Evolutionary conservation across 2,888 invertebrate species (phyloP), one percentile per base, ranked within the genome.

Genomic region (Gymnocheta viridis): DNA sequence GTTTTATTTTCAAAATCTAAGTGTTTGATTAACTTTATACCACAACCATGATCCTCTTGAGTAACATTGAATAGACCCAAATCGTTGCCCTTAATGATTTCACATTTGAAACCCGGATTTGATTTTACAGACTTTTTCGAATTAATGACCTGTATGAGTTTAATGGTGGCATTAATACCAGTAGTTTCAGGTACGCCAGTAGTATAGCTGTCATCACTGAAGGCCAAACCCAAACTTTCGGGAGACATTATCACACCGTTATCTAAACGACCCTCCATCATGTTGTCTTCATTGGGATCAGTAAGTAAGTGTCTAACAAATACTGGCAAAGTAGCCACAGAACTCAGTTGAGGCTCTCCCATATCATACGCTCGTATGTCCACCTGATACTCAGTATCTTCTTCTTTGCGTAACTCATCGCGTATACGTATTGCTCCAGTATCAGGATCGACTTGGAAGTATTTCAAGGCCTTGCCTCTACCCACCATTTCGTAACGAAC

Each of bases 361-460:
- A 96, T 94, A 89, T 98, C 98, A 88, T 96, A 96, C 0, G 97
- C 97, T 88, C 96, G 94, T 0, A 98, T 95, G 88, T 97, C 96
- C 85, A 97, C 96, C 91, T 96, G 96, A 91, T 97, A 97, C 92
- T 98, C 97, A 49, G 96, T 96, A 88, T 96, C 96, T 10, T 95
- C 94, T 91, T 97, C 97, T 91, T 97, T 97, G 77, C 96, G 94
- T 69, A 98, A 91, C 89, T 97, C 97, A 89, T 97, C 97, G 32
- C 96, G 94, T 0, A 98, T 95, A 72, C 95, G 93, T 19, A 98
- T 92, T 0, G 95, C 94, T 0, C 98, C 98, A 0, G 95, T 95
- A 82, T 97, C 96, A 0, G 96, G 94, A 90, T 98, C 97, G 7
- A 98, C 96, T 87, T 96, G 95, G 93, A 98, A 98, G 91, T 96